Evolutionary conservation across 2,888 invertebrate species (phyloP).

Genomic region (Phoenoteleia sp.): DNA sequence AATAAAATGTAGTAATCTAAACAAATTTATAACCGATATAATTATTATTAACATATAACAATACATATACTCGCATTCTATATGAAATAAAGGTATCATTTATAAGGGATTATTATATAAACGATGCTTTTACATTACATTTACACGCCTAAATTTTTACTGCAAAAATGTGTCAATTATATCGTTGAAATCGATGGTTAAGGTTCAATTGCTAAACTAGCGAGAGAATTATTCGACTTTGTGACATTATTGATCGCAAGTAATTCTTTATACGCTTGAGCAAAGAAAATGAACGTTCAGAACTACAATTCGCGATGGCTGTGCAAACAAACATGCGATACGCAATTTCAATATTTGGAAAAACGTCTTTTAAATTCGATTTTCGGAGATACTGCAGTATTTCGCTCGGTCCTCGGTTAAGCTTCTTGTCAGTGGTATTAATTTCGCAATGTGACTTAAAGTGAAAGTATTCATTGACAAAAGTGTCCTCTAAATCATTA

Average conservation of each 20-base stretch:
- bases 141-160: background rate
- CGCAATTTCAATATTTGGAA: conserved; percentile 21
- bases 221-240: too few relatives aligned
- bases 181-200: background rate
- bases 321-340: conserved; percentile 10
- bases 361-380: conserved; percentile 12
- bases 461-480: conserved; percentile 34
- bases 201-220: too few relatives aligned
- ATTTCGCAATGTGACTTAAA: conserved; percentile 6
- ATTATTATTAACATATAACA: too few relatives aligned
- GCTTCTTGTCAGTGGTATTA: too few relatives aligned
- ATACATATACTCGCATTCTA: too few relatives aligned
- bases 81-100: too few relatives aligned
- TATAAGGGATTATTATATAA: too few relatives aligned
- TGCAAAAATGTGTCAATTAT: background rate
- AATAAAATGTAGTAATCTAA: too few relatives aligned
- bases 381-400: conserved; percentile 6
- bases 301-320: conserved; percentile 23
- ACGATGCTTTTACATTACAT: background rate
- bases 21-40: too few relatives aligned
- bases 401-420: background rate
- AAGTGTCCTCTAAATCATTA: conserved; percentile 39
- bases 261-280: conserved; percentile 12
- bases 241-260: conserved; percentile 1
- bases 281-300: conserved; percentile 32